A percentile compares a stretch with the other conserved stretches of the same genome.
phyloP scores from a whole-genome alignment of 2,113 vertebrate species.

The Ibidorhyncha struthersii region DNA sequence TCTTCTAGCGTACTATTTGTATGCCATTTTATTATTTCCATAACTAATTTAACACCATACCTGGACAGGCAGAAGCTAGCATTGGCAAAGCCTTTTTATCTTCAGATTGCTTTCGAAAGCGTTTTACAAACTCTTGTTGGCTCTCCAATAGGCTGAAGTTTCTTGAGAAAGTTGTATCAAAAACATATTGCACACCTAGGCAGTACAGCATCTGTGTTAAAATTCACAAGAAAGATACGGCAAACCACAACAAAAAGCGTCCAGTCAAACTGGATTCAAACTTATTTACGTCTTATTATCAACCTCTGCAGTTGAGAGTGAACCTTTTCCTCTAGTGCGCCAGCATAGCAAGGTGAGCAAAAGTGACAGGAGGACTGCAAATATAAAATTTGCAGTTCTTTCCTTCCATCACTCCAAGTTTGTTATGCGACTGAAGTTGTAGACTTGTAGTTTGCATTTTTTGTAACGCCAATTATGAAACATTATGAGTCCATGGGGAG shows the following conservation, averaged over 20 bases:
- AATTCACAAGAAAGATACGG: background rate
- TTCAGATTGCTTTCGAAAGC: conserved; percentile 79
- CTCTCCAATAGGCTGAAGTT: conserved; percentile 94
- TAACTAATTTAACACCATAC: conserved; percentile 54
- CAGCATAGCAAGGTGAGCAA: background rate
- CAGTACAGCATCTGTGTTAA: background rate
- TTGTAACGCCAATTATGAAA: background rate
- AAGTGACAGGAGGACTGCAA: background rate
- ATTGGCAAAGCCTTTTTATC: conserved; percentile 84
- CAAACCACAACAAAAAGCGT: background rate
- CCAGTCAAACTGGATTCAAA: too few species aligned
- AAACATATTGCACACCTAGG: conserved; percentile 88
- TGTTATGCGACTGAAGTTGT: rapidly evolving
- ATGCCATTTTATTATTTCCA: background rate
- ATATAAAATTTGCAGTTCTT: background rate
- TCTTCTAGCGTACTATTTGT: background rate
- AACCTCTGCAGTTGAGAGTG: background rate
- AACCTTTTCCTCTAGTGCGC: rapidly evolving
- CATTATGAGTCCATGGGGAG: rapidly evolving
- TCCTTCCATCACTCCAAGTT: background rate
- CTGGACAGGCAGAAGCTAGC: conserved; percentile 93
- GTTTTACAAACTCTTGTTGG: conserved; percentile 88
- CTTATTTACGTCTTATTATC: rapidly evolving
- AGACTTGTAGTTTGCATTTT: background rate
- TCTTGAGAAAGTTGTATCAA: conserved; percentile 92